Evolutionary conservation across 2,888 invertebrate species (phyloP), one percentile per base, ranked within the genome.

Genomic region (Lasioglossum zephyrum): DNA sequence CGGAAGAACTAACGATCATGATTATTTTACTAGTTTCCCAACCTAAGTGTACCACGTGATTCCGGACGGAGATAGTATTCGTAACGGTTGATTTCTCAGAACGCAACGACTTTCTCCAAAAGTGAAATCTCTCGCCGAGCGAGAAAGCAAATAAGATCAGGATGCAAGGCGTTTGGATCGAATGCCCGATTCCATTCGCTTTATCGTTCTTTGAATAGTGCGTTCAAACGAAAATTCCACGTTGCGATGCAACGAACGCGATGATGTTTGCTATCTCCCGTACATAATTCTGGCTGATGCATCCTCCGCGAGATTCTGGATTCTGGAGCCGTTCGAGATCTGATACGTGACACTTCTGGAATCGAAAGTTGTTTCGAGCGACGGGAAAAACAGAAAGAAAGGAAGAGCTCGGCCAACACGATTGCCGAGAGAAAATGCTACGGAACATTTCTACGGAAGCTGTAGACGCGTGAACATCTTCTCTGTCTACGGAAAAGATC

Each of bases 21-120:
- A 18, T 11, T 26, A 11, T 18, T 31, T 3, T 6, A 16, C 44
- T 16, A 16, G 3, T 4, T 44, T 2, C 26, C 8, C 16, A 57
- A 39, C 53, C 6, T 11, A 76, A 60, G 13, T n/a, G 79, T n/a
- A n/a, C 44, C 6, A 5, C 60, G 8, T 13, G 60, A 63, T 36
- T n/a, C 53, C 47, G 2, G 49, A 77, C 69, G 70, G 57, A 73
- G 78, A 3, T 69, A 22, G 18, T 60, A 53, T n/a, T 72, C 44
- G 72, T 44, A 13, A 44, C 36, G 73, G 39, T 49, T 84, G 49
- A 44, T 39, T 72, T 85, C 85, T 78, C 80, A 73, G 77, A 85
- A 82, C 80, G 78, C 74, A 79, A 66, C 82, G 84, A 91, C 92
- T 93, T 93, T 93, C 93, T 92, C 93, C 81, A 74, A 79, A 86